Percentiles rank a stretch among this genome's conserved stretches.
Evolutionary conservation across 1,140 invertebrate genomes (phyloP).

Genomic region (Ceratina australensis): DNA sequence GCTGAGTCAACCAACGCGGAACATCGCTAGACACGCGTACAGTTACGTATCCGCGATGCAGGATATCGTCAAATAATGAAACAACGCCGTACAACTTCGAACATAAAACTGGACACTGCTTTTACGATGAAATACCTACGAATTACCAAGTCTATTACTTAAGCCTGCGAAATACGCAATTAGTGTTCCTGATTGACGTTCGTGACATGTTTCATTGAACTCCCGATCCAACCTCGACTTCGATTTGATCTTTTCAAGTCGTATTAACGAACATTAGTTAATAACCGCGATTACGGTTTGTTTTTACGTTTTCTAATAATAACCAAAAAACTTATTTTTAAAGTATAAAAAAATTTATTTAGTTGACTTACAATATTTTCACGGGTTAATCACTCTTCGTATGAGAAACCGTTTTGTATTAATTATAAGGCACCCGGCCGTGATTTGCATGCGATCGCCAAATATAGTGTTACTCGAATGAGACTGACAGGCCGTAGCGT

Average conservation of each 20-base stretch:
- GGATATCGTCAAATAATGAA: background rate
- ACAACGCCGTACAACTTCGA: background rate
- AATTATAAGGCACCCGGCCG: background rate
- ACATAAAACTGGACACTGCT: background rate
- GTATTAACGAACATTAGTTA: background rate
- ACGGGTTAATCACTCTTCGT: background rate
- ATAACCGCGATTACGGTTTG: background rate
- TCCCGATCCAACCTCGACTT: slow-evolving; percentile 7
- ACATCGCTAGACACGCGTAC: too few species aligned
- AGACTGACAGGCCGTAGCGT: slow-evolving; percentile 25
- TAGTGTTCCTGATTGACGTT: background rate
- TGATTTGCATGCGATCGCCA: slow-evolving; percentile 19
- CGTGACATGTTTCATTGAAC: slow-evolving; percentile 13
- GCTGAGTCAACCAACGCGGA: slow-evolving; percentile 33
- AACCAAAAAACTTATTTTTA: too few species aligned
- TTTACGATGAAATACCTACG: background rate
- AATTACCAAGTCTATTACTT: background rate
- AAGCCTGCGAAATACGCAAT: background rate
- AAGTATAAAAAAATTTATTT: too few species aligned
- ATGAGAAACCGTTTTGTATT: background rate
- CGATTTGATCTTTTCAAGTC: background rate
- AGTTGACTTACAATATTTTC: too few species aligned
- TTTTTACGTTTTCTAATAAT: too few species aligned
- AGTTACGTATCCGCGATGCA: slow-evolving; percentile 14
- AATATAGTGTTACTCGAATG: background rate